Percentiles rank a stretch among this genome's conserved stretches.
phyloP scores from a whole-genome alignment of 2,888 invertebrate genomes.

The Carpatolechia fugitivella region DNA sequence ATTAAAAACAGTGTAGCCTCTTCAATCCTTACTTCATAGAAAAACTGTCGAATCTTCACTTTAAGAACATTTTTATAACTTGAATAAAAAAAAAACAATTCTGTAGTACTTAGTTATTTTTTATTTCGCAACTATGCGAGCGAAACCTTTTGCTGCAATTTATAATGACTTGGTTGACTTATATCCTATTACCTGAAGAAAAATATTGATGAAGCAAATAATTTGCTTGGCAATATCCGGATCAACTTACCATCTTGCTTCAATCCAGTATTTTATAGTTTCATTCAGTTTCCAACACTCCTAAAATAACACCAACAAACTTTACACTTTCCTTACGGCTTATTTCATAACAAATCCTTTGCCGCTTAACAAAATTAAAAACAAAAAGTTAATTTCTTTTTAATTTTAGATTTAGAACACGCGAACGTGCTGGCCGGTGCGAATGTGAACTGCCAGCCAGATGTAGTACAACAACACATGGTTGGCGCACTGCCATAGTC shows the following conservation, averaged over 20 bases:
- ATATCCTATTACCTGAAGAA: too few species aligned
- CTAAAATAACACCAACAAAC: background rate
- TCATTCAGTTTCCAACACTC: background rate
- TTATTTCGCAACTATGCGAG: too few species aligned
- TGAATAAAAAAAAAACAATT: too few species aligned
- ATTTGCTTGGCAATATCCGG: background rate
- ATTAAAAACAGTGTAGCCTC: too few species aligned
- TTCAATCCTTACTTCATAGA: too few species aligned
- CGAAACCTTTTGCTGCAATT: too few species aligned
- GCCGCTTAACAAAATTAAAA: background rate
- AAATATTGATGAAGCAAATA: too few species aligned
- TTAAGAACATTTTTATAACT: too few species aligned
- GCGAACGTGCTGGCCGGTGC: conserved; percentile 5
- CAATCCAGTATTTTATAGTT: background rate
- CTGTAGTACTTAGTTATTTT: too few species aligned
- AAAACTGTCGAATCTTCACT: too few species aligned
- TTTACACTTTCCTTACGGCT: background rate
- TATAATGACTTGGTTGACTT: too few species aligned
- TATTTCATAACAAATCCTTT: background rate
- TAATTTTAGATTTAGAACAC: conserved; percentile 5
- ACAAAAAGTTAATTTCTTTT: background rate
- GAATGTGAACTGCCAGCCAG: conserved; percentile 11
- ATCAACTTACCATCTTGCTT: conserved; percentile 3
- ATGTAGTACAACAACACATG: conserved; percentile 14
- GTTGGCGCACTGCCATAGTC: conserved; percentile 10